phyloP scores from a whole-genome alignment of 2,797 vertebrate species.

The Hemibagrus guttatus region DNA sequence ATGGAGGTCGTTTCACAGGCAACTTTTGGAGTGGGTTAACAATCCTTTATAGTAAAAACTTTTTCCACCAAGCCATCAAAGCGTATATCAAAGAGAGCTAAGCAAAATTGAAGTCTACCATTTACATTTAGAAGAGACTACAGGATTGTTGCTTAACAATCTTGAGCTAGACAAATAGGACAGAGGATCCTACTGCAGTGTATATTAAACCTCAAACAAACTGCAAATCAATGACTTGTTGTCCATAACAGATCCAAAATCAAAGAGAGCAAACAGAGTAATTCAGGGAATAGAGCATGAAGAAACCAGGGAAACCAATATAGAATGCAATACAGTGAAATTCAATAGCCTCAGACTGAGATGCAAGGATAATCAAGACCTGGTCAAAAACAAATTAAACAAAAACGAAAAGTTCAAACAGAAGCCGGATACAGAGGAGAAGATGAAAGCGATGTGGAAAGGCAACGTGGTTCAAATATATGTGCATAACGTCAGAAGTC shows the following conservation, averaged over 20 bases:
- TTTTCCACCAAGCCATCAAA: constrained; percentile 58
- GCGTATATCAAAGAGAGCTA: constrained; percentile 71
- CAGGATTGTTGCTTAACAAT: constrained; percentile 68
- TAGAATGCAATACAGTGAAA: neutral
- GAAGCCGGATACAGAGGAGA: neutral
- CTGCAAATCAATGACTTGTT: neutral
- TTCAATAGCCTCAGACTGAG: neutral
- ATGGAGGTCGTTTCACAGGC: constrained; percentile 52
- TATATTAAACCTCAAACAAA: neutral
- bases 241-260: neutral
- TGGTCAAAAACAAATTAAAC: neutral
- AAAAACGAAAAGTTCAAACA: neutral
- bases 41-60: constrained; percentile 71
- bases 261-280: neutral
- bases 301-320: neutral
- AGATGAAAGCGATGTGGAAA: neutral
- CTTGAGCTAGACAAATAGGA: constrained; percentile 50
- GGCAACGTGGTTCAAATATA: neutral
- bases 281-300: neutral
- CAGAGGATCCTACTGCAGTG: neutral
- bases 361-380: neutral
- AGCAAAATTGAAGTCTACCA: constrained; percentile 76
- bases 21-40: constrained; percentile 75
- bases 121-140: constrained; percentile 67
- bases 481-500: neutral